phyloP scores from a whole-genome alignment of 2,113 vertebrate species.

The Chloroceryle aenea region DNA sequence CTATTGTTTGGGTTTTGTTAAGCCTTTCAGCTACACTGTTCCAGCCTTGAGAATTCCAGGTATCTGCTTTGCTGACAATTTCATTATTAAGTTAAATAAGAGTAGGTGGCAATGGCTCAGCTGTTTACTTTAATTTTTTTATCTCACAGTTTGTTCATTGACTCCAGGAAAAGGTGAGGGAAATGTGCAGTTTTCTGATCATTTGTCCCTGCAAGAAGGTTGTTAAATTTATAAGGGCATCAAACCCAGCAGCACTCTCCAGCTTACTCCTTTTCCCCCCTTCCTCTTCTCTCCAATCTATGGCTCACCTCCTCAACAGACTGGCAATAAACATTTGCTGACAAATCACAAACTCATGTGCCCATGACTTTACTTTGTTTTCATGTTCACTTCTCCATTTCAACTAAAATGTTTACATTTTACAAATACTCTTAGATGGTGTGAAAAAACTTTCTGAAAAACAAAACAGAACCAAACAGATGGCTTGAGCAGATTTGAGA shows the following conservation, averaged over 20 bases:
- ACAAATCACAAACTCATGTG: not conserved
- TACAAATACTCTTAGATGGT: not conserved
- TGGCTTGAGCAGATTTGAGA: not conserved
- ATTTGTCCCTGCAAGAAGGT: not conserved
- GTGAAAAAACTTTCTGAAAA: not conserved
- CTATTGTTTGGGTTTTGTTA: not conserved
- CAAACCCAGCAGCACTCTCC: not conserved
- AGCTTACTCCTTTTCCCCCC: not conserved
- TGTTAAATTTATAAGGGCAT: not conserved
- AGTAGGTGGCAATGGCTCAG: not conserved
- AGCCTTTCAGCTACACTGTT: not conserved
- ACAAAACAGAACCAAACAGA: not conserved
- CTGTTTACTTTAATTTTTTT: not conserved
- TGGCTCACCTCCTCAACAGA: not conserved
- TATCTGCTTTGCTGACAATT: not conserved
- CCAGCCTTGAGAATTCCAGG: conserved; percentile 11
- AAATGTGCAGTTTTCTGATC: not conserved
- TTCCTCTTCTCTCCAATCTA: not conserved
- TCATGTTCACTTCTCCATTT: not conserved
- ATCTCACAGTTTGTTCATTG: not conserved
- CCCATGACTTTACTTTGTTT: not conserved
- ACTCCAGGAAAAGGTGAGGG: not conserved
- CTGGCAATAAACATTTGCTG: not conserved
- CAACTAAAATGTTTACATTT: not conserved
- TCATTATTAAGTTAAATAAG: not conserved